Evolutionary conservation across 1,140 invertebrate species (phyloP), one percentile per base, ranked within the genome.

Genomic region (Drosophila truncata): DNA sequence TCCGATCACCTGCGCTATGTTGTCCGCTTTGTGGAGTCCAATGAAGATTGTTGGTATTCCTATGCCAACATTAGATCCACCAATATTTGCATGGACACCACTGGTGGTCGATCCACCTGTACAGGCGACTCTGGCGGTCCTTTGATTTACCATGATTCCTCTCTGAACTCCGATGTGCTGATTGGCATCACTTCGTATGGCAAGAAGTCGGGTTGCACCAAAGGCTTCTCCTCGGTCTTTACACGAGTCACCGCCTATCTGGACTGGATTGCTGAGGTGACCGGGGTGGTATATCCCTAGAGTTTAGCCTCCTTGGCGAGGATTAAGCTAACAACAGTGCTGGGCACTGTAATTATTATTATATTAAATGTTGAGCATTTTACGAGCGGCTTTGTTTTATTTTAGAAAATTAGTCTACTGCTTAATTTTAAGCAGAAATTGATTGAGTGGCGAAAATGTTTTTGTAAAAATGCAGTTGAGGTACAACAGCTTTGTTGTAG

Each of bases 161-260:
- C 52, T 0, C 13, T 46, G 1, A 59, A 80, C 44, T 27, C 61
- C 2, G 62, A 77, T 14, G 14, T 77, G 23, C 20, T 91, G 18
- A 91, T 94, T 37, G 94, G 94, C 58, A 64, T 94, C 42, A 93
- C 93, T 3, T 94, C 94, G 4, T 95, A 94, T 65, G 94, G 94
- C 39, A 80, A 93, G 47, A 72, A 73, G 31, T 71, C 82, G 7
- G 94, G 94, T 20, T 94, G 94, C 70, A 91, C 93, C n/a, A 67
- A 73, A 49, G 93, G 93, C 13, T 85, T 81, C n/a, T 91, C 93
- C n/a, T 81, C 84, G 29, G 93, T 92, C 11, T 93, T 93, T 66
- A 91, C 92, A 33, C 72, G 93, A 23, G 77, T 92, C 55, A 91
- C 91, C 9, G 61, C 78, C 52, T 93, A 93, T 65, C 39, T 82